phyloP scores from a whole-genome alignment of 2,113 vertebrate genomes.

The Rhodinocichla rosea region DNA sequence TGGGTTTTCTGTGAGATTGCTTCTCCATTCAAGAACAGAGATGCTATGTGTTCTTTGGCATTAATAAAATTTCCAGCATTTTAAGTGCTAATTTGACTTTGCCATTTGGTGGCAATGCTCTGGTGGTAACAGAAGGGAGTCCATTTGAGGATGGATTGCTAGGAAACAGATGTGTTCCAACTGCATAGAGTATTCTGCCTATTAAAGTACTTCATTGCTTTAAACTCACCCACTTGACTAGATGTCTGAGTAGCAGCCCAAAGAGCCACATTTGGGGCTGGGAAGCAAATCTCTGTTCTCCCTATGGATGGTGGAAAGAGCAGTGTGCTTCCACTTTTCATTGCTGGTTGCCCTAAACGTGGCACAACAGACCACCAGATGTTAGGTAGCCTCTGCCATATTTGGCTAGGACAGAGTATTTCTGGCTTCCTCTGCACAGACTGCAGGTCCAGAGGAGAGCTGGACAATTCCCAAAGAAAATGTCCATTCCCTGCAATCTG shows the following conservation, averaged over 20 bases:
- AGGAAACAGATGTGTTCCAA: background rate
- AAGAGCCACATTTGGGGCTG: background rate
- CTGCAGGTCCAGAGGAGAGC: background rate
- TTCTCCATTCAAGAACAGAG: background rate
- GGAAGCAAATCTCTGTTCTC: background rate
- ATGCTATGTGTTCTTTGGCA: background rate
- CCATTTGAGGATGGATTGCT: background rate
- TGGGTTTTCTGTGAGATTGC: background rate
- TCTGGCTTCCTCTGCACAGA: background rate
- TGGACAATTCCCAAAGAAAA: background rate
- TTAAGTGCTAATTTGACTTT: background rate
- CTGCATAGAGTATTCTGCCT: background rate
- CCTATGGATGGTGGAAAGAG: background rate
- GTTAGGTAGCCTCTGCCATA: background rate
- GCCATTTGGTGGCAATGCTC: slow-evolving; percentile 6
- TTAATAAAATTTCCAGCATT: background rate
- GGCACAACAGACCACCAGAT: background rate
- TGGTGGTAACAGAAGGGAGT: background rate
- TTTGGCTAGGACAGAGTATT: background rate
- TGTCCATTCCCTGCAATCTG: background rate
- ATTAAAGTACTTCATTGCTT: background rate
- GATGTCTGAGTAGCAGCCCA: background rate
- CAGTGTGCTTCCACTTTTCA: background rate
- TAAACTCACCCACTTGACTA: background rate
- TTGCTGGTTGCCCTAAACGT: background rate